A percentile compares a stretch with the other conserved stretches of the same genome.
Evolutionary conservation across 2,888 invertebrate species (phyloP).

Genomic region (Bembecia ichneumoniformis): DNA sequence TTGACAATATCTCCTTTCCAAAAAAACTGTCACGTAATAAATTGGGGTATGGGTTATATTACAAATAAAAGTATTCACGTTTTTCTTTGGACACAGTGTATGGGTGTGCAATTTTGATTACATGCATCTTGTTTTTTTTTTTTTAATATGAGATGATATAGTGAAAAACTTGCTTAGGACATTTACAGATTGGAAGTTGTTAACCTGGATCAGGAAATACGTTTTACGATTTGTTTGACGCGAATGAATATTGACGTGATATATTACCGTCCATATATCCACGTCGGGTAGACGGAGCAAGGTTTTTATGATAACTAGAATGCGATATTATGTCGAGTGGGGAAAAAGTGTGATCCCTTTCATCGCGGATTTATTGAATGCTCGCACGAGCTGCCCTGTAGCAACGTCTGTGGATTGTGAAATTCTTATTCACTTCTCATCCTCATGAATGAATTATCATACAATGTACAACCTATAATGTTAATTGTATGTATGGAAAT

Average conservation of each 20-base stretch:
- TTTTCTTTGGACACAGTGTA: too few species aligned
- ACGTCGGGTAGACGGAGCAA: slow-evolving; percentile 24
- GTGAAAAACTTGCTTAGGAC: too few species aligned
- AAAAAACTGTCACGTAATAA: too few species aligned
- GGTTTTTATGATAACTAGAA: slow-evolving; percentile 46
- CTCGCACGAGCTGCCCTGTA: slow-evolving; percentile 17
- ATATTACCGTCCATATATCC: slow-evolving; percentile 41
- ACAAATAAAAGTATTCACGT: too few species aligned
- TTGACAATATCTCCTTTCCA: too few species aligned
- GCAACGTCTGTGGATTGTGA: slow-evolving; percentile 9
- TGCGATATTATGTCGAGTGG: slow-evolving; percentile 34
- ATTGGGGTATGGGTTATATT: too few species aligned
- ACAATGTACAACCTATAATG: slow-evolving; percentile 1
- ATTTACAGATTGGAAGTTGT: neutral
- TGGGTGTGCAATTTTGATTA: too few species aligned
- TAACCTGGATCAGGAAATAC: slow-evolving; percentile 19
- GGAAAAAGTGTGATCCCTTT: slow-evolving; percentile 40
- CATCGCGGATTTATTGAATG: slow-evolving; percentile 42
- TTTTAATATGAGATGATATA: too few species aligned
- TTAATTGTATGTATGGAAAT: neutral
- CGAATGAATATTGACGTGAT: slow-evolving; percentile 41
- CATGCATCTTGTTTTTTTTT: too few species aligned
- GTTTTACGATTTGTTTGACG: slow-evolving; percentile 53
- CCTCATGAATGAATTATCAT: slow-evolving; percentile 5
- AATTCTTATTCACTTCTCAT: slow-evolving; percentile 11